A percentile compares a stretch with the other conserved stretches of the same genome.
Conservation (phyloP, 2,888 invertebrate species). For the Druceiella hillmani region DNA sequence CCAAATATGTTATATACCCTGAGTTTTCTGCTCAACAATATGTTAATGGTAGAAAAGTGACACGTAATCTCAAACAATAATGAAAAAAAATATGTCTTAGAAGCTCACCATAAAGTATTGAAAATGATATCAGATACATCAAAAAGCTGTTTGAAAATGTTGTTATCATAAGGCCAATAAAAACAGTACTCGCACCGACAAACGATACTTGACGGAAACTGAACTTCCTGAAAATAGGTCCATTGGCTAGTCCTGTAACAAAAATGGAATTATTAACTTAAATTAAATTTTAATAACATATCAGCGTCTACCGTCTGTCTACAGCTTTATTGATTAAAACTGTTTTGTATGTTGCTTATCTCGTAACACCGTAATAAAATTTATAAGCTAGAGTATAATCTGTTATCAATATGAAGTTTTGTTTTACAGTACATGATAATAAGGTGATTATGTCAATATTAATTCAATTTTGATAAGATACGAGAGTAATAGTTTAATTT, state of each 20-base stretch:
- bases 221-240: slow-evolving; percentile 62
- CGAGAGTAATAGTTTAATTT: no score
- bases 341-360: no score
- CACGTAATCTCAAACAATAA: background rate
- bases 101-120: slow-evolving; percentile 61
- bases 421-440: no score
- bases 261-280: slow-evolving; percentile 14
- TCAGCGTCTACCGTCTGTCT: slow-evolving; percentile 7
- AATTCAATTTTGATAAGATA: no score
- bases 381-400: no score
- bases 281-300: background rate
- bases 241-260: slow-evolving; percentile 61
- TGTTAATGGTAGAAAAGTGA: background rate
- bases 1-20: no score
- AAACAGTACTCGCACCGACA: slow-evolving; percentile 54
- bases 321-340: slow-evolving; percentile 3
- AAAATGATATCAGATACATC: slow-evolving; percentile 58
- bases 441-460: no score
- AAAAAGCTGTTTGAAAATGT: slow-evolving; percentile 59
- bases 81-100: no score
- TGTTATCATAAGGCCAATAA: slow-evolving; percentile 54
- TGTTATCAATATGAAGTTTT: no score
- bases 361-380: no score
- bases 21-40: no score
- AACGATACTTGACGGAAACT: slow-evolving; percentile 64